Conservation (phyloP, 1,140 invertebrate genomes). For the Drosophila murphyi region DNA sequence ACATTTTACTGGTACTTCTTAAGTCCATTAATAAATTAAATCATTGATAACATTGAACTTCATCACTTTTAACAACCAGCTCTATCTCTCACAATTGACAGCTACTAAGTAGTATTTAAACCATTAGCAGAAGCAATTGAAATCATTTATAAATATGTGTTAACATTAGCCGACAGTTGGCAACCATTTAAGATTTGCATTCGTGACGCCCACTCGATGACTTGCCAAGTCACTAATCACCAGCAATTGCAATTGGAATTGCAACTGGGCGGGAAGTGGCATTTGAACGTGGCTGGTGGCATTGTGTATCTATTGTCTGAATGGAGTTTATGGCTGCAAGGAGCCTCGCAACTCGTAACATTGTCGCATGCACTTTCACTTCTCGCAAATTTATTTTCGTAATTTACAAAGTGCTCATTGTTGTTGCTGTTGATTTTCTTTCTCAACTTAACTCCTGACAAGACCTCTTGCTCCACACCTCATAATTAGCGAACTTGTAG, state of each 20-base stretch:
- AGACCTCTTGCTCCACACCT: neutral
- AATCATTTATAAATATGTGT: conserved; percentile 51
- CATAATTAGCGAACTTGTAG: conserved; percentile 35
- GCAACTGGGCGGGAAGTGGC: too few relatives aligned
- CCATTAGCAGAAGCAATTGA: conserved; percentile 13
- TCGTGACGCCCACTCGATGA: conserved; percentile 38
- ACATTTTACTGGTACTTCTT: too few relatives aligned
- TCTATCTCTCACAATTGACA: conserved; percentile 11
- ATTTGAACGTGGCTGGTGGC: conserved; percentile 44
- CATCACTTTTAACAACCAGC: neutral
- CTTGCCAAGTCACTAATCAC: conserved; percentile 7
- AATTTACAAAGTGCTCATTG: conserved; percentile 41
- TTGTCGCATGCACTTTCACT: conserved; percentile 63
- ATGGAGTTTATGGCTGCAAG: conserved; percentile 22
- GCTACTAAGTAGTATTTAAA: conserved; percentile 9
- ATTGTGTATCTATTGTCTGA: conserved; percentile 33
- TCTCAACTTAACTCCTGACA: conserved; percentile 39
- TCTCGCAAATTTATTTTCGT: conserved; percentile 69
- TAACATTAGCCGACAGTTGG: conserved; percentile 48
- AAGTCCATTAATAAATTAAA: neutral
- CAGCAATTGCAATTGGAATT: neutral
- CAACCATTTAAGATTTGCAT: conserved; percentile 19
- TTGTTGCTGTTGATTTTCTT: conserved; percentile 54
- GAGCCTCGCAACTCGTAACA: conserved; percentile 10
- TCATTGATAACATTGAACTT: neutral